Percentiles rank a stretch among this genome's conserved stretches.
Evolutionary conservation across 2,797 vertebrate species (phyloP).

Genomic region (Chaetodon trifasciatus): DNA sequence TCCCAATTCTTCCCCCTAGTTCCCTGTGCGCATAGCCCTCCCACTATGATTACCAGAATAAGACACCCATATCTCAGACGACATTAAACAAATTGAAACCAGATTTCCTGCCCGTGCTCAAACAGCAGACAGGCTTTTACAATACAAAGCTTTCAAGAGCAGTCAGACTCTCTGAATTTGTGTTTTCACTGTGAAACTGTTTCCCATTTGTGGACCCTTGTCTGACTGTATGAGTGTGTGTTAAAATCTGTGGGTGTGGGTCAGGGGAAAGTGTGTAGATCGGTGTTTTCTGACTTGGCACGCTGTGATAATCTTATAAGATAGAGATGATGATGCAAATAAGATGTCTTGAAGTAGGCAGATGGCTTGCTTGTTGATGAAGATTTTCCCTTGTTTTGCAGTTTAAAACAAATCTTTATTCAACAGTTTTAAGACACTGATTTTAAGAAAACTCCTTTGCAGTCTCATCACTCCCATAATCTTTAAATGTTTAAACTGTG

Average conservation of each 20-base stretch:
- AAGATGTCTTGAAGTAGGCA: background rate
- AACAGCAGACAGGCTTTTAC: slow-evolving; percentile 52
- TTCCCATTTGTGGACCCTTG: slow-evolving; percentile 16
- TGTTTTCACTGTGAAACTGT: slow-evolving; percentile 30
- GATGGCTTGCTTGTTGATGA: background rate
- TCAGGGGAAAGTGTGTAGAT: slow-evolving; percentile 7
- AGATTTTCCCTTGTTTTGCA: background rate
- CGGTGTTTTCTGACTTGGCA: slow-evolving; percentile 11
- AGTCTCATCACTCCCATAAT: background rate
- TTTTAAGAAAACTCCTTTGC: background rate
- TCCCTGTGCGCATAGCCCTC: slow-evolving; percentile 50
- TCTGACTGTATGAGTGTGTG: slow-evolving; percentile 6
- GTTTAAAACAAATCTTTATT: background rate
- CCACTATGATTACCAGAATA: slow-evolving; percentile 70
- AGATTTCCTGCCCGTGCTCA: slow-evolving; percentile 71
- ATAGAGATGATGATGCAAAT: slow-evolving; percentile 10
- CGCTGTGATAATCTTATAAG: background rate
- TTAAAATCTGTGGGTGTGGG: slow-evolving; percentile 4
- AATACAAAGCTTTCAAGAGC: slow-evolving; percentile 56
- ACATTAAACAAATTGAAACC: slow-evolving; percentile 80
- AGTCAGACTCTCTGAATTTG: slow-evolving; percentile 40
- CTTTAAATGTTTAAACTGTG: background rate
- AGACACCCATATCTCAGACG: slow-evolving; percentile 71
- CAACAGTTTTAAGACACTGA: background rate
- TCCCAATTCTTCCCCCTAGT: slow-evolving; percentile 46